Percentiles rank a stretch among this genome's conserved stretches.
Conservation (phyloP, 2,888 invertebrate genomes). For the Agrilus biguttatus region DNA sequence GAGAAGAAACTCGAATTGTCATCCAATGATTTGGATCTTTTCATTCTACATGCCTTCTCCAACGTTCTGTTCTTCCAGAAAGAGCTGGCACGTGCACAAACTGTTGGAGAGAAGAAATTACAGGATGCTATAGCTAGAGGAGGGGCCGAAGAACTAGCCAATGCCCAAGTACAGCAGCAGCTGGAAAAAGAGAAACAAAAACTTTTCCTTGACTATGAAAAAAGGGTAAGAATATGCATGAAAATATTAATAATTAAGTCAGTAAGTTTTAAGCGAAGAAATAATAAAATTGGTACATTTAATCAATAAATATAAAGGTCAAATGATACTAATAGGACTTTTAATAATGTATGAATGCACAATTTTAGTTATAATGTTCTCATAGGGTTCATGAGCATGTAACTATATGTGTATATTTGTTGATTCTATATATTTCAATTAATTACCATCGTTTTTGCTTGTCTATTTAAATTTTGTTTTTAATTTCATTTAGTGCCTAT, state of each 20-base stretch:
- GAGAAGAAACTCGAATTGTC: conserved; percentile 47
- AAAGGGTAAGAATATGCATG: conserved; percentile 37
- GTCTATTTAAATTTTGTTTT: not conserved
- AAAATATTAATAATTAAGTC: too few species aligned
- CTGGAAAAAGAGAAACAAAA: conserved; percentile 52
- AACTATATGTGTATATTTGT: too few species aligned
- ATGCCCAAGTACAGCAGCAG: conserved; percentile 52
- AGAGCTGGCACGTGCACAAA: conserved; percentile 58
- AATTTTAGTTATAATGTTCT: too few species aligned
- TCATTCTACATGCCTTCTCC: conserved; percentile 64
- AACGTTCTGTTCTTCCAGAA: conserved; percentile 64
- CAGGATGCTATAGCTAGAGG: conserved; percentile 46
- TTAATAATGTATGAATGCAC: too few species aligned
- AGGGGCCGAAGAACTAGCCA: conserved; percentile 30
- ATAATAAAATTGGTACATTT: too few species aligned
- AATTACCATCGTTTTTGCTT: not conserved
- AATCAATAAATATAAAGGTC: too few species aligned
- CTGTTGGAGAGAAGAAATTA: conserved; percentile 45
- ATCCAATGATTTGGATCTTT: conserved; percentile 57
- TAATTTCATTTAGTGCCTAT: conserved; percentile 36
- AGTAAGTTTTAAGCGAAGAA: too few species aligned
- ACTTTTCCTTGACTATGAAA: conserved; percentile 54
- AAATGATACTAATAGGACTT: too few species aligned
- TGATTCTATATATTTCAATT: too few species aligned
- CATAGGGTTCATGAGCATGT: too few species aligned